These are phyloP conservation scores for Epiperipatus broadwayi DNA, from an alignment of 2,888 invertebrate species.

Conservation along the genomic window DNA sequence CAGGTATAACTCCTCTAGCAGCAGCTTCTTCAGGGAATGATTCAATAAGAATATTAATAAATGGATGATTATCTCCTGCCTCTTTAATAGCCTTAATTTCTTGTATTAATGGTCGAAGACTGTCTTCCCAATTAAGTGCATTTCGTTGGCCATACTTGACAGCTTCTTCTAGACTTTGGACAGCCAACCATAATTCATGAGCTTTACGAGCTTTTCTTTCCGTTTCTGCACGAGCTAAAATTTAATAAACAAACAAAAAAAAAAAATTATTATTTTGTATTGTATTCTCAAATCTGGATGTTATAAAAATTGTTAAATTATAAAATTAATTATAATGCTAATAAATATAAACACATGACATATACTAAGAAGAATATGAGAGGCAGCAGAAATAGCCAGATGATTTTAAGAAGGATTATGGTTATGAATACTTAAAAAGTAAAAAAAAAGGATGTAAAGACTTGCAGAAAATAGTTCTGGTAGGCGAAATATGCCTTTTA, in stretches of 20 bases:
- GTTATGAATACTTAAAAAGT: no score
- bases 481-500: no score
- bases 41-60: constrained; percentile 54
- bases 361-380: no score
- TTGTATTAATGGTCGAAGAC: constrained; percentile 39
- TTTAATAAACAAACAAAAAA: neutral
- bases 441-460: no score
- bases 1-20: constrained; percentile 65
- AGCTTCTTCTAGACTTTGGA: constrained; percentile 60
- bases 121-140: constrained; percentile 32
- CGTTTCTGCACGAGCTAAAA: constrained; percentile 29
- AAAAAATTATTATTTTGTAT: no score
- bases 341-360: no score
- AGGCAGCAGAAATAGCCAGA: no score
- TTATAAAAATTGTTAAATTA: no score
- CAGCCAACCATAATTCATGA: constrained; percentile 81
- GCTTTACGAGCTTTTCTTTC: constrained; percentile 50
- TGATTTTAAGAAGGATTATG: no score
- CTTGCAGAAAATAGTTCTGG: no score
- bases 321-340: no score
- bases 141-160: constrained; percentile 38
- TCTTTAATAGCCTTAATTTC: constrained; percentile 53
- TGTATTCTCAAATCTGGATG: no score
- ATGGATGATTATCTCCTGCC: constrained; percentile 43
- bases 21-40: constrained; percentile 57